Conservation (phyloP, 2,113 vertebrate species). For the Onychostoma macrolepis region DNA sequence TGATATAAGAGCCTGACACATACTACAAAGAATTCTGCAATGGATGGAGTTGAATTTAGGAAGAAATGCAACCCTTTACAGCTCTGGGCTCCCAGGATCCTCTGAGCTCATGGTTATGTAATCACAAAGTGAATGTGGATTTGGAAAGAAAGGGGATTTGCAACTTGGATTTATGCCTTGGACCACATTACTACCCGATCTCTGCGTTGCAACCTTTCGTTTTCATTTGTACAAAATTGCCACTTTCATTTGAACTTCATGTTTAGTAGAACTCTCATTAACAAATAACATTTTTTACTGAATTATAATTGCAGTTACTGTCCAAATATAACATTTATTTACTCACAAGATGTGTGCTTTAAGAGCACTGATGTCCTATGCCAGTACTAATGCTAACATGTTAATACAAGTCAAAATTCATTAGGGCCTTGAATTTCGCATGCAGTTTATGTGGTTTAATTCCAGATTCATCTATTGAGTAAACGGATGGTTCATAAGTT, state of each 20-base stretch:
- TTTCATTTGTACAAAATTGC: not conserved
- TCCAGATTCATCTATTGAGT: not conserved
- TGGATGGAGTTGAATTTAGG: not conserved
- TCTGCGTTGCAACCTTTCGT: conserved; percentile 1
- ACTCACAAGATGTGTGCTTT: not conserved
- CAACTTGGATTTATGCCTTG: not conserved
- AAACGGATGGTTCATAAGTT: not conserved
- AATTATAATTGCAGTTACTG: not conserved
- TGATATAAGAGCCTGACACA: conserved; percentile 20
- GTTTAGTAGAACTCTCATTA: not conserved
- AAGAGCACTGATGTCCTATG: not conserved
- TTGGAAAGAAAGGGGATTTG: not conserved
- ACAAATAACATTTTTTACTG: not conserved
- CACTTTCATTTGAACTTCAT: not conserved
- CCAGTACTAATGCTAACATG: not conserved
- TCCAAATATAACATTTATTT: not conserved
- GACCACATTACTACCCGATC: not conserved
- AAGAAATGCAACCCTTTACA: conserved; percentile 4
- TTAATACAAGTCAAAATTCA: not conserved
- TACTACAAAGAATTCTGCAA: not conserved
- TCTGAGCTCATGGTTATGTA: conserved; percentile 37
- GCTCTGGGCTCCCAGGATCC: not conserved
- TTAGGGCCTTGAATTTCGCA: not conserved
- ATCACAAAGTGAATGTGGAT: conserved; percentile 27
- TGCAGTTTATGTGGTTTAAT: not conserved